phyloP scores from a whole-genome alignment of 2,113 vertebrate species.

The Rafetus swinhoei region DNA sequence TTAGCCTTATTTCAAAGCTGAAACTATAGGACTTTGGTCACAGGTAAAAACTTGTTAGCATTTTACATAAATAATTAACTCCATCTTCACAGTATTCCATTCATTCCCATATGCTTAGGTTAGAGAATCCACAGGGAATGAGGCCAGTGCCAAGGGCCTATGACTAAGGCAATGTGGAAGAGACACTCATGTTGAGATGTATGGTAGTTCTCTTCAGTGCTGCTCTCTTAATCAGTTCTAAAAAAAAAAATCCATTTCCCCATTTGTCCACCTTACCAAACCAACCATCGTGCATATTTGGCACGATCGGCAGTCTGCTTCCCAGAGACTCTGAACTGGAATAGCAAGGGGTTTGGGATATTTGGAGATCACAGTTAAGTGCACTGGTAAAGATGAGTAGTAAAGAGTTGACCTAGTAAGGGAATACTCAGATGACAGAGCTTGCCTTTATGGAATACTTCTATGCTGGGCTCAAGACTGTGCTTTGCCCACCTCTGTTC shows the following conservation, averaged over 20 bases:
- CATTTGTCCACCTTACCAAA: neutral
- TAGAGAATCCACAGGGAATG: neutral
- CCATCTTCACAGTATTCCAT: rapidly evolving
- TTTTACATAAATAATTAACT: neutral
- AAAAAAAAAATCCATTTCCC: neutral
- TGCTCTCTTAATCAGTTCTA: rapidly evolving
- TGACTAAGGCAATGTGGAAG: neutral
- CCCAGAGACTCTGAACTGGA: neutral
- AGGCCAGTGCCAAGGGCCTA: neutral
- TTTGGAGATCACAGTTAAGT: neutral
- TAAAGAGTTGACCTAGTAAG: rapidly evolving
- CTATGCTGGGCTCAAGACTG: rapidly evolving
- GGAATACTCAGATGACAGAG: rapidly evolving
- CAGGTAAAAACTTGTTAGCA: neutral
- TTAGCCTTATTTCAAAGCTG: neutral
- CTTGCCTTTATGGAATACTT: neutral
- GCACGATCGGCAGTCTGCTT: rapidly evolving
- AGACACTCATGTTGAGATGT: neutral
- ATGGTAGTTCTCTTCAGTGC: neutral
- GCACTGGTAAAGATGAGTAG: rapidly evolving
- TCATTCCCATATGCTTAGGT: neutral
- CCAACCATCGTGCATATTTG: no score
- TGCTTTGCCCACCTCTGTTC: neutral
- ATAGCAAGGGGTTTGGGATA: rapidly evolving
- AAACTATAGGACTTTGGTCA: neutral